phyloP scores from a whole-genome alignment of 2,888 invertebrate species.

The Drosophila mettleri region DNA sequence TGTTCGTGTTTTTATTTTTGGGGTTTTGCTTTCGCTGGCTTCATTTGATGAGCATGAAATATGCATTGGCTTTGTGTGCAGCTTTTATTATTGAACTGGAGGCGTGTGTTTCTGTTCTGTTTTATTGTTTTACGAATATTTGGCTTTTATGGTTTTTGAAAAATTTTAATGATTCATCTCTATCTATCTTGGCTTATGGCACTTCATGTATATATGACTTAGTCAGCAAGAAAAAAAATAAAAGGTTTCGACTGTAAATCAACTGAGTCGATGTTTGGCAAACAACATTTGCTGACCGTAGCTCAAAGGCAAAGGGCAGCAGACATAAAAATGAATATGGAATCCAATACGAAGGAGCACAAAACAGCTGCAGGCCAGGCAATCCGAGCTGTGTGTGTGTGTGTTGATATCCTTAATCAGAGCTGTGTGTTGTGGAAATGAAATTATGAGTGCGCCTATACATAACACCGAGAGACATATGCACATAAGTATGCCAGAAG shows the following conservation, averaged over 20 bases:
- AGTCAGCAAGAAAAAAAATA: constrained; percentile 7
- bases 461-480: constrained; percentile 43
- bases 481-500: constrained; percentile 52
- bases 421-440: constrained; percentile 55
- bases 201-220: not conserved
- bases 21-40: not conserved
- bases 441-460: constrained; percentile 56
- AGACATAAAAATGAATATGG: constrained; percentile 41
- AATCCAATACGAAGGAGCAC: constrained; percentile 49
- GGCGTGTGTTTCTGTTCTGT: constrained; percentile 1
- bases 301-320: constrained; percentile 47
- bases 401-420: constrained; percentile 64
- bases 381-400: constrained; percentile 11
- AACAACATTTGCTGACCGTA: constrained; percentile 57
- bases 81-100: constrained; percentile 18
- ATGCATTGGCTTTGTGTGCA: constrained; percentile 16
- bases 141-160: not conserved
- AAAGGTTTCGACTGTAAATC: constrained; percentile 7
- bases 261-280: constrained; percentile 18
- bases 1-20: not conserved
- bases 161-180: constrained; percentile 2
- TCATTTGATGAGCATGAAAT: constrained; percentile 31
- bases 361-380: constrained; percentile 58
- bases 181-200: not conserved
- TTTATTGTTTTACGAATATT: constrained; percentile 8